Evolutionary conservation across 2,888 invertebrate species (phyloP).

Genomic region (Pterostichus niger): DNA sequence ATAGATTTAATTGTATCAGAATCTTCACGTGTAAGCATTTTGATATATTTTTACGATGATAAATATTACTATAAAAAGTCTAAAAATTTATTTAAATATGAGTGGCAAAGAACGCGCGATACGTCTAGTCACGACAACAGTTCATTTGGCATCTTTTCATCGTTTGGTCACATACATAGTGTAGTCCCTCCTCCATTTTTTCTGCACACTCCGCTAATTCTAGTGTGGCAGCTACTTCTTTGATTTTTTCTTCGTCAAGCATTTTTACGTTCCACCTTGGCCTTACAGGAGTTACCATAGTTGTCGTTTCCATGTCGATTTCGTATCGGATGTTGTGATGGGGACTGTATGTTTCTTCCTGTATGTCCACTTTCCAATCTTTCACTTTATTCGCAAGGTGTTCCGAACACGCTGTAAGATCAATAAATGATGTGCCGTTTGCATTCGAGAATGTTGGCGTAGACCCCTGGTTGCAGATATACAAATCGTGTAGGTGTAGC

Average conservation of each 20-base stretch:
- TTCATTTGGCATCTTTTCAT: background rate
- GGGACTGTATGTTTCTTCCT: slow-evolving; percentile 3
- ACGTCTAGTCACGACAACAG: too few relatives aligned
- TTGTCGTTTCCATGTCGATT: background rate
- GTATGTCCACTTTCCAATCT: background rate
- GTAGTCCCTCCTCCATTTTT: background rate
- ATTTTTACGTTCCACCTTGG: slow-evolving; percentile 1
- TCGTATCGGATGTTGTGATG: background rate
- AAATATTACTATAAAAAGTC: too few relatives aligned
- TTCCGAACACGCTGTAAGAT: background rate
- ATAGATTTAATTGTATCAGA: too few relatives aligned
- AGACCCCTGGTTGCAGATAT: background rate
- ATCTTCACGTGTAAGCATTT: too few relatives aligned
- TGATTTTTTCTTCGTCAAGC: background rate
- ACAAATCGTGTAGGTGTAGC: background rate
- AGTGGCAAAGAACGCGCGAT: too few relatives aligned
- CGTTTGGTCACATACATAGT: too few relatives aligned
- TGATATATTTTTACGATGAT: too few relatives aligned
- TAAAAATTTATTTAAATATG: too few relatives aligned
- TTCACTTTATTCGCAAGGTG: background rate
- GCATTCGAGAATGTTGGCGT: background rate
- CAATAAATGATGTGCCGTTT: too few relatives aligned
- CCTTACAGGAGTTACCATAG: background rate
- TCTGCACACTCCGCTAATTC: background rate
- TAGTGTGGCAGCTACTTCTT: background rate